Evolutionary conservation across 2,888 invertebrate genomes (phyloP).

Genomic region (Pristionchus mayeri): DNA sequence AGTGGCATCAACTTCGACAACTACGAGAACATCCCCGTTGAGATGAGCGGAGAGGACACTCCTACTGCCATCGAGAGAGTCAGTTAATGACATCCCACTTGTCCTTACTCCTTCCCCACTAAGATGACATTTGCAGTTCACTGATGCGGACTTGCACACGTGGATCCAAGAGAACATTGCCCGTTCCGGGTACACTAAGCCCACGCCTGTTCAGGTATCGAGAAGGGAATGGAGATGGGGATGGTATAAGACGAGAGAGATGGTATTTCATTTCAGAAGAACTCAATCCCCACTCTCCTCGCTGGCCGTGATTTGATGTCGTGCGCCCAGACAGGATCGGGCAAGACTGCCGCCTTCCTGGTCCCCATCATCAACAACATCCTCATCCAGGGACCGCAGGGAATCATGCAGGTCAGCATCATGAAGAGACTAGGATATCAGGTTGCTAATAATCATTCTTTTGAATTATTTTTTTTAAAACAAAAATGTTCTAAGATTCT

Average conservation of each 20-base stretch:
- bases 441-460: background rate
- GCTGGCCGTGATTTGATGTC: constrained; percentile 87
- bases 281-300: constrained; percentile 97
- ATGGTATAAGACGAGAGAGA: background rate
- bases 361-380: constrained; percentile 98
- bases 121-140: constrained; percentile 64
- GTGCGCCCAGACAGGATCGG: constrained; percentile 86
- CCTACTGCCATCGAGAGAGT: constrained; percentile 91
- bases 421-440: background rate
- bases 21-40: constrained; percentile 99
- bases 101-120: background rate
- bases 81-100: background rate
- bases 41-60: constrained; percentile 95
- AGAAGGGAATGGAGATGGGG: background rate
- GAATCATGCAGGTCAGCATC: constrained; percentile 51
- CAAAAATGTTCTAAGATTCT: too few species aligned
- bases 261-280: constrained; percentile 84
- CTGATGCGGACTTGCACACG: constrained; percentile 72
- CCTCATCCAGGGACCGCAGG: constrained; percentile 79
- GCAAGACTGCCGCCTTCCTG: constrained; percentile 98
- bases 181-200: constrained; percentile 77
- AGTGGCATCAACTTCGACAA: constrained; percentile 99
- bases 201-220: constrained; percentile 78
- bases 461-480: background rate
- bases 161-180: constrained; percentile 77